These are phyloP conservation scores for Stichopus horrens DNA, from an alignment of 53 echinoderm and acorn worm genomes.

Conservation along the genomic window DNA sequence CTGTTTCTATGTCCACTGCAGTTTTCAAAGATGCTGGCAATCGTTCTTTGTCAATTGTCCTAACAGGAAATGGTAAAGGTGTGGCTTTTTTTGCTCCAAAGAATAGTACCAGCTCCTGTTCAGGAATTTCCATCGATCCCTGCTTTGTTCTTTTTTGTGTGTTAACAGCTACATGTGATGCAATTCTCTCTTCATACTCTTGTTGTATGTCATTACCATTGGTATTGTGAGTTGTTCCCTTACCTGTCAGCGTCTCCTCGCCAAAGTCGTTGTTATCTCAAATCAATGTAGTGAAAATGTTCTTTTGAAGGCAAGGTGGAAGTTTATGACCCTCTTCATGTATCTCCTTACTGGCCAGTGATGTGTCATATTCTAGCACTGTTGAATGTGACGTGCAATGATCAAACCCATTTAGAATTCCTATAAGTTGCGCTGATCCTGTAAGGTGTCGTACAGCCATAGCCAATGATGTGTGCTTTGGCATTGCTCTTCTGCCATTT, in stretches of 20 bases:
- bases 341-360: slow-evolving; percentile 13
- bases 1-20: slow-evolving; percentile 12
- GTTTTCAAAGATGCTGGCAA: slow-evolving; percentile 18
- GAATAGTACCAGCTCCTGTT: slow-evolving; percentile 38
- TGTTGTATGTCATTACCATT: slow-evolving; percentile 19
- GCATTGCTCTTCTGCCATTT: slow-evolving; percentile 56
- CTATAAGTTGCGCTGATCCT: background rate
- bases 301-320: slow-evolving; percentile 42
- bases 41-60: slow-evolving; percentile 19
- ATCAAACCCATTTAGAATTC: background rate
- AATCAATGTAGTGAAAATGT: slow-evolving; percentile 4
- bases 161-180: slow-evolving; percentile 11
- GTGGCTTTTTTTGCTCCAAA: slow-evolving; percentile 53
- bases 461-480: slow-evolving; percentile 45
- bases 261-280: slow-evolving; percentile 33
- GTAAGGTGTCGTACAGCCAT: slow-evolving; percentile 38
- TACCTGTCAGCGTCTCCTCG: slow-evolving; percentile 23
- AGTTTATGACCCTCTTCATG: slow-evolving; percentile 15
- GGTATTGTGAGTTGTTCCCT: slow-evolving; percentile 13
- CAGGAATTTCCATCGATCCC: slow-evolving; percentile 9
- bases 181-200: background rate
- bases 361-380: background rate
- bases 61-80: slow-evolving; percentile 49
- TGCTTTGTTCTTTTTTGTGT: slow-evolving; percentile 5
- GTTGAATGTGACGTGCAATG: slow-evolving; percentile 15